Percentiles rank a stretch among this genome's conserved stretches.
Evolutionary conservation across 2,113 vertebrate genomes (phyloP).

Genomic region (Vulpes vulpes): DNA sequence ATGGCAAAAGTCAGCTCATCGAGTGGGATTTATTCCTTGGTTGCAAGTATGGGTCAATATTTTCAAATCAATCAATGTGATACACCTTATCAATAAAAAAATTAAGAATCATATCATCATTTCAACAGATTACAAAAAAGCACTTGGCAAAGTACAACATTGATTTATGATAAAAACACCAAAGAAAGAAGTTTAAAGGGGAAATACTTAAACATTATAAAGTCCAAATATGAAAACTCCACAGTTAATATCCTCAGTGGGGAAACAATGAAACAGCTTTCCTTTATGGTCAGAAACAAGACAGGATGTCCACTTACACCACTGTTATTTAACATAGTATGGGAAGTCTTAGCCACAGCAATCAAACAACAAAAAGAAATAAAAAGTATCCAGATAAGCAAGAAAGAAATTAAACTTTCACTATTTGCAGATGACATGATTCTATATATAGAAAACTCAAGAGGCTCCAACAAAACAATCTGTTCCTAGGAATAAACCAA

Average conservation of each 20-base stretch:
- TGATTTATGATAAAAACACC: neutral
- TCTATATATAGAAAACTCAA: neutral
- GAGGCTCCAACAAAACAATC: neutral
- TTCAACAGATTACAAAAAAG: neutral
- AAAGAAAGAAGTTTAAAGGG: neutral
- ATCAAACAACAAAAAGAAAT: neutral
- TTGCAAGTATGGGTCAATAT: neutral
- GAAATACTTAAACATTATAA: neutral
- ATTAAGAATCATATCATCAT: neutral
- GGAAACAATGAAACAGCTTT: neutral
- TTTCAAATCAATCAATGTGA: neutral
- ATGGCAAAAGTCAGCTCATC: neutral
- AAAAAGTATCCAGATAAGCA: neutral
- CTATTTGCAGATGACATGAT: neutral
- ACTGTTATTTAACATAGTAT: neutral
- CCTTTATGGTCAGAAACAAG: neutral
- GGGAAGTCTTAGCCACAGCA: neutral
- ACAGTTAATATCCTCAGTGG: neutral
- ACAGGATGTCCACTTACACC: neutral
- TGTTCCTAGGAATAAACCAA: neutral
- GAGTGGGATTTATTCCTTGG: neutral
- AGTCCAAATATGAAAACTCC: neutral
- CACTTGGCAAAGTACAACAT: neutral
- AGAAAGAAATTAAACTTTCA: neutral
- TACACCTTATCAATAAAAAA: neutral